Conservation (phyloP, 2,113 vertebrate species). For the Colinus virginianus region DNA sequence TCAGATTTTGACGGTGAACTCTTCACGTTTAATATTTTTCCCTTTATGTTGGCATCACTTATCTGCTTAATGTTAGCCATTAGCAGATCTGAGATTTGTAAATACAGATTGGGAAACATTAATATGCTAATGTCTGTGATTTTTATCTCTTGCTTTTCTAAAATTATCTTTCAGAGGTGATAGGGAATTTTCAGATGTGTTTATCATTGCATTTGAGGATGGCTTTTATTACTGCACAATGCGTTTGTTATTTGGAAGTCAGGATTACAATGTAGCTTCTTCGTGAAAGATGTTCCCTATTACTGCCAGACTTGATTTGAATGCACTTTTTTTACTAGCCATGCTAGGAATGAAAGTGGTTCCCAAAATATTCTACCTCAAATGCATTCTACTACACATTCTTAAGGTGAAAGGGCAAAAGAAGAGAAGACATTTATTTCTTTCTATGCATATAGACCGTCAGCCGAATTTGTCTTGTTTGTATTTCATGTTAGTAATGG, state of each 20-base stretch:
- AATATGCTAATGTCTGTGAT: constrained; percentile 53
- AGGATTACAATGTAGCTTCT: not conserved
- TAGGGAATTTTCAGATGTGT: not conserved
- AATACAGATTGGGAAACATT: constrained; percentile 50
- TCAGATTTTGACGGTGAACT: not conserved
- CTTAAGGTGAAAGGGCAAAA: not conserved
- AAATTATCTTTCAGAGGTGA: constrained; percentile 48
- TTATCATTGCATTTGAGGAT: constrained; percentile 12
- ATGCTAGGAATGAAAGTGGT: not conserved
- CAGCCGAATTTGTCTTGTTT: not conserved
- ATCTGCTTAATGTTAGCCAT: constrained; percentile 41
- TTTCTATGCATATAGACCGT: not conserved
- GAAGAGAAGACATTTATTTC: not conserved
- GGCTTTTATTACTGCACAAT: not conserved
- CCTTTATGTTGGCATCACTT: constrained; percentile 36
- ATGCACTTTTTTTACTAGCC: not conserved
- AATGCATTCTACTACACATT: fast-evolving
- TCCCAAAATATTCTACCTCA: not conserved
- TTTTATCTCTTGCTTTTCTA: constrained; percentile 70
- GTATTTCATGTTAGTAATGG: fast-evolving
- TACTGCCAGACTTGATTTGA: constrained; percentile 17
- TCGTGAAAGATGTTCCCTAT: not conserved
- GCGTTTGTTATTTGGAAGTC: not conserved
- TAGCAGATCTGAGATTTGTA: constrained; percentile 64
- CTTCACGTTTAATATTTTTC: constrained; percentile 46